These are phyloP conservation scores for Porites divaricata DNA, from an alignment of 92 coral and sea anemone genomes.

Conservation along the genomic window DNA sequence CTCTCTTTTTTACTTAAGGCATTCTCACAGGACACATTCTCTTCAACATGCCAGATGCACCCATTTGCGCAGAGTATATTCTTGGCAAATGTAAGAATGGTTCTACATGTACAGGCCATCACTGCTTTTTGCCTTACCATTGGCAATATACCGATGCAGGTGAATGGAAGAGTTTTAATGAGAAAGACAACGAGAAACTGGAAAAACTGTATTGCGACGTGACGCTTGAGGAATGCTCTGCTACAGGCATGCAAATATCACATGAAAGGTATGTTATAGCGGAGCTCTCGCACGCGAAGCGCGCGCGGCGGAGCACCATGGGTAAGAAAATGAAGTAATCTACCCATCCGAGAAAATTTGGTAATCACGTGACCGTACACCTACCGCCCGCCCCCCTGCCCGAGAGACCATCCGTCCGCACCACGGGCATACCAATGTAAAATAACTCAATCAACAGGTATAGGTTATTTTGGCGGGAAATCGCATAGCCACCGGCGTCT, in stretches of 20 bases:
- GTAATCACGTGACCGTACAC: too few relatives aligned
- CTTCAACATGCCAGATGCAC: slow-evolving; percentile 10
- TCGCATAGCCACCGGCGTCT: too few relatives aligned
- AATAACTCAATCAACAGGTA: too few relatives aligned
- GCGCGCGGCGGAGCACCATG: too few relatives aligned
- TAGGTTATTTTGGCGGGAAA: too few relatives aligned
- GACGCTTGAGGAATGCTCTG: slow-evolving; percentile 2
- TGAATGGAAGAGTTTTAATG: slow-evolving; percentile 62
- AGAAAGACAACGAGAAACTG: slow-evolving; percentile 60
- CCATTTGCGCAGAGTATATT: slow-evolving; percentile 70
- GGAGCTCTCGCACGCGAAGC: too few relatives aligned
- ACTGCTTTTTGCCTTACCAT: slow-evolving; percentile 72
- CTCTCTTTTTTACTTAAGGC: too few relatives aligned
- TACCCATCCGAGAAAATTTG: too few relatives aligned
- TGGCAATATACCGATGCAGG: slow-evolving; percentile 62
- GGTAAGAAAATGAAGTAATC: too few relatives aligned
- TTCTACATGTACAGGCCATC: slow-evolving; percentile 60
- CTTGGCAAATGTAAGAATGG: slow-evolving; percentile 64
- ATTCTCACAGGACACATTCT: slow-evolving; percentile 13
- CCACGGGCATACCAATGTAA: too few relatives aligned
- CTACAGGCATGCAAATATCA: not conserved
- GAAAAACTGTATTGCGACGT: slow-evolving; percentile 79
- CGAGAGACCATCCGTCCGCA: too few relatives aligned
- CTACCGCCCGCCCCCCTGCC: too few relatives aligned
- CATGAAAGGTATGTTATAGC: slow-evolving; percentile 10